Evolutionary conservation across 2,113 vertebrate genomes (phyloP).

Genomic region (Hippocampus abdominalis): DNA sequence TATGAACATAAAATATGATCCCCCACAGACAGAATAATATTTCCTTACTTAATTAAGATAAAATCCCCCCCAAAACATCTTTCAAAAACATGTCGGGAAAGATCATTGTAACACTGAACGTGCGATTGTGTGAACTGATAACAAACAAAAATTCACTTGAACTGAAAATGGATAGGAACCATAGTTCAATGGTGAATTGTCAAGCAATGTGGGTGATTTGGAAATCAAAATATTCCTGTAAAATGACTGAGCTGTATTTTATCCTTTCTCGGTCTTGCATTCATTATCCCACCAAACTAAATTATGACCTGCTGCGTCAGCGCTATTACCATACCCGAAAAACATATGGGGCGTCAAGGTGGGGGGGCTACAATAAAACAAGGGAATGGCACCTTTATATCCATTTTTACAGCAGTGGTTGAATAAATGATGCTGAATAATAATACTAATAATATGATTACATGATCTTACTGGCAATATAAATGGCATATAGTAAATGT

Average conservation of each 20-base stretch:
- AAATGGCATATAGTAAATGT: neutral
- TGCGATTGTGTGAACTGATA: neutral
- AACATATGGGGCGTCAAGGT: neutral
- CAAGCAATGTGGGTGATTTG: neutral
- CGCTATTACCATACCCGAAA: neutral
- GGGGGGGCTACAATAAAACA: neutral
- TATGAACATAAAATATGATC: conserved; percentile 15
- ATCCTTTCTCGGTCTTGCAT: neutral
- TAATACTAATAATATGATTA: neutral
- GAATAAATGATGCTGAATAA: neutral
- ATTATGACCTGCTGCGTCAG: neutral
- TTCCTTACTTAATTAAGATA: neutral
- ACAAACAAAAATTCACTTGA: neutral
- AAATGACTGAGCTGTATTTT: neutral
- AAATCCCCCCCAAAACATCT: neutral
- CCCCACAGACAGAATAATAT: neutral
- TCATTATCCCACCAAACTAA: neutral
- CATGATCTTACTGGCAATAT: neutral
- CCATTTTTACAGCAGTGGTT: neutral
- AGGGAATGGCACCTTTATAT: neutral
- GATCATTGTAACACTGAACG: neutral
- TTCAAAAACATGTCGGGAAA: neutral
- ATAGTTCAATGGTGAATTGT: neutral
- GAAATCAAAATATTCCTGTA: neutral
- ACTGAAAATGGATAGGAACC: neutral